Conservation (phyloP, 2,888 invertebrate genomes). For the Ectemnius continuus region DNA sequence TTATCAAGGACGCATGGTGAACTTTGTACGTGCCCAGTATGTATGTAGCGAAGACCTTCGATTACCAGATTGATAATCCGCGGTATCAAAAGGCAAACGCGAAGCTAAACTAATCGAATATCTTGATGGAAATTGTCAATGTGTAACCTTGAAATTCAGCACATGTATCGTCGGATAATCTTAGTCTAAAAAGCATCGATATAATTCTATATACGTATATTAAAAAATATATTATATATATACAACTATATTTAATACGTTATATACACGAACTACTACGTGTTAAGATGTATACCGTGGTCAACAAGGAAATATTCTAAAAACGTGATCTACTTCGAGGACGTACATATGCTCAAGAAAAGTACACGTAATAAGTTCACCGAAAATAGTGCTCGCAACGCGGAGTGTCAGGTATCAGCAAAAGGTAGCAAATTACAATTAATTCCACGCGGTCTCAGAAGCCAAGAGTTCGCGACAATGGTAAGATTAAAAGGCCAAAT, state of each 20-base stretch:
- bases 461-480: too few species aligned
- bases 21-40: conserved; percentile 47
- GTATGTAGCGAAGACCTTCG: conserved; percentile 7
- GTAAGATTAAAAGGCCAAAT: too few species aligned
- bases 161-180: conserved; percentile 62
- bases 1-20: conserved; percentile 44
- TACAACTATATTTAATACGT: conserved; percentile 60
- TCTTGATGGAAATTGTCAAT: conserved; percentile 68
- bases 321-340: conserved; percentile 64
- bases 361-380: conserved; percentile 45
- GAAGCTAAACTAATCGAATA: conserved; percentile 29
- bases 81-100: conserved; percentile 7
- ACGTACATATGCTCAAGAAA: conserved; percentile 70
- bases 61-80: conserved; percentile 17
- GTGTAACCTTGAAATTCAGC: conserved; percentile 67
- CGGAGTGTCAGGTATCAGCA: conserved; percentile 52
- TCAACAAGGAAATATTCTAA: conserved; percentile 72
- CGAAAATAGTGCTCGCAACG: conserved; percentile 39
- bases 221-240: conserved; percentile 36
- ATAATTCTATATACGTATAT: conserved; percentile 35
- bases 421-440: conserved; percentile 15
- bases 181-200: conserved; percentile 47
- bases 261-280: conserved; percentile 53
- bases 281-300: conserved; percentile 62
- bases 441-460: not conserved